These are phyloP conservation scores for Antedon mediterranea DNA, from an alignment of 53 echinoderm and acorn worm genomes.

Conservation along the genomic window DNA sequence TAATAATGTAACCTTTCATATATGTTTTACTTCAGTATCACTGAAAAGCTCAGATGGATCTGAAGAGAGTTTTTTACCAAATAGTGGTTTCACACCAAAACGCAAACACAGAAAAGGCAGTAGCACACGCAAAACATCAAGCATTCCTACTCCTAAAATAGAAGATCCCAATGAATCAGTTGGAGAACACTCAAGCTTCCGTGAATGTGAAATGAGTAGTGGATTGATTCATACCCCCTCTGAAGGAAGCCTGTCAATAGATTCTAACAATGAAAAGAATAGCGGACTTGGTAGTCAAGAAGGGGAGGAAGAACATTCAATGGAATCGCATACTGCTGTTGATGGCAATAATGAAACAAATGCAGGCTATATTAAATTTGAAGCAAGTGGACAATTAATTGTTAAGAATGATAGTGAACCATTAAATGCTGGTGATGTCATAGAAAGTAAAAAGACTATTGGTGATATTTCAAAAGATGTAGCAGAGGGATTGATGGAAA, in stretches of 20 bases:
- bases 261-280: neutral
- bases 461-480: neutral
- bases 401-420: neutral
- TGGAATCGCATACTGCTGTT: neutral
- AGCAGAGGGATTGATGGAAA: neutral
- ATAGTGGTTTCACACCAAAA: neutral
- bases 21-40: neutral
- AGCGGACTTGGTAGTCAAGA: neutral
- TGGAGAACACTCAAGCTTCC: constrained; percentile 24
- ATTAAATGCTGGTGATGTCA: neutral
- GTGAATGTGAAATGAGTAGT: constrained; percentile 76
- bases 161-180: neutral
- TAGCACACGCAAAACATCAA: neutral
- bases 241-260: constrained; percentile 14
- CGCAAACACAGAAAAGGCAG: neutral
- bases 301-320: neutral
- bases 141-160: neutral
- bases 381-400: neutral
- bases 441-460: neutral
- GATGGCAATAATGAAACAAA: neutral
- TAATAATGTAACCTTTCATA: no score
- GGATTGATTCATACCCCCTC: constrained; percentile 51
- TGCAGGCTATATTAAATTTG: neutral
- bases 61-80: neutral
- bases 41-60: constrained; percentile 1